Evolutionary conservation across 2,888 invertebrate species (phyloP).

Genomic region (Synanthedon tipuliformis): DNA sequence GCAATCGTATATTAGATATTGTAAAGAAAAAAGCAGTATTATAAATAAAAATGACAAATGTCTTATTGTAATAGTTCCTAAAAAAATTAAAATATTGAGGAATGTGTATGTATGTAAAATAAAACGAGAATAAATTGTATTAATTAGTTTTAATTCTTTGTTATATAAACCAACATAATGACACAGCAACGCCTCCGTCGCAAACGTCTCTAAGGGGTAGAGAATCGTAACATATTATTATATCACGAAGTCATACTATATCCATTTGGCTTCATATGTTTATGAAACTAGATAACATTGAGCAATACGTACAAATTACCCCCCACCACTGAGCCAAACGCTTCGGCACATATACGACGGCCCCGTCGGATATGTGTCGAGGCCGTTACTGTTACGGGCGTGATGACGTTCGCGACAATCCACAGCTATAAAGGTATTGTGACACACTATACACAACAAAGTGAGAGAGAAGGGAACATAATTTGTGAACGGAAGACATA

Average conservation of each 20-base stretch:
- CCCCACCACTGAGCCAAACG: background rate
- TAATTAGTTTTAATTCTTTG: slow-evolving; percentile 69
- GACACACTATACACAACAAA: slow-evolving; percentile 54
- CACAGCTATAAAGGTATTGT: slow-evolving; percentile 4
- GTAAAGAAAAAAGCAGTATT: too few species aligned
- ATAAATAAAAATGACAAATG: too few species aligned
- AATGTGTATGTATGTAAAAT: slow-evolving; percentile 23
- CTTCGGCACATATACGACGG: background rate
- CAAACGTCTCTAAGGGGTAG: background rate
- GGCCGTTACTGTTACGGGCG: background rate
- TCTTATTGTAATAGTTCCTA: background rate
- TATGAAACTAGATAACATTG: slow-evolving; percentile 55
- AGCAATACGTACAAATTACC: slow-evolving; percentile 29
- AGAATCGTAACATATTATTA: background rate
- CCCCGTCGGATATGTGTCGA: too few species aligned
- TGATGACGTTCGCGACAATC: slow-evolving; percentile 3
- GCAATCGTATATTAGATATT: too few species aligned
- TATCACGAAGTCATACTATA: slow-evolving; percentile 1
- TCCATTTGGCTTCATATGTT: slow-evolving; percentile 38
- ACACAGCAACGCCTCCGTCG: background rate
- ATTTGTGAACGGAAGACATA: slow-evolving; percentile 36
- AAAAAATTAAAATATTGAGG: background rate
- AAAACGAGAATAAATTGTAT: slow-evolving; percentile 43
- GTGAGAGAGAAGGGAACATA: slow-evolving; percentile 20
- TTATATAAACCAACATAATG: slow-evolving; percentile 59